Evolutionary conservation across 2,113 vertebrate species (phyloP), one percentile per base, ranked within the genome.

Genomic region (Paraplagusia blochii): DNA sequence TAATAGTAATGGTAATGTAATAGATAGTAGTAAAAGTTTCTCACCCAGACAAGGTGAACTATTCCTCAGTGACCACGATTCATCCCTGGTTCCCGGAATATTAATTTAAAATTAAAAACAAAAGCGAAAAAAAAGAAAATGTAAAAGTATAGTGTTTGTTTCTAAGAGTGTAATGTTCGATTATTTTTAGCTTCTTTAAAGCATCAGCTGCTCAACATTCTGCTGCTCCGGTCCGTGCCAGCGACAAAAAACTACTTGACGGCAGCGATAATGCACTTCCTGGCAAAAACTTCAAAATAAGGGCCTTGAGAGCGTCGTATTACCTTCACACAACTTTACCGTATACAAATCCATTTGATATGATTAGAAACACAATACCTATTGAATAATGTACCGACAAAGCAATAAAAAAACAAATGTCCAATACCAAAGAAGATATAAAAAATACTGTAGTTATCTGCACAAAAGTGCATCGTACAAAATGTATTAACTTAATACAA

Each of bases 111-210:
- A 9, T 11, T 6, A 38, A 14, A n/a, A 45, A 47, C 40, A 2
- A 33, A 7, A 52, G 9, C 13, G 16, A 43, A 51, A 15, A 13
- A 53, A 35, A 12, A 11, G 9, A 57, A 40, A 13, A 17, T 6
- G 0, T 29, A 51, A 33, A 60, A 19, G 66, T 63, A 47, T n/a
- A 61, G 13, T 35, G 48, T 18, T 39, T 38, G 69, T 82, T 75
- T n/a, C n/a, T 64, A 2, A 61, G 64, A 82, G 58, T 59, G 74
- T 75, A 76, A 68, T 29, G 29, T 15, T 11, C 67, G 88, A 91
- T 92, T 97, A 97, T 97, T 97, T 97, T 98, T 96, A 96, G 95
- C 86, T 82, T 76, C 61, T 70, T 42, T 29, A 33, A 81, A 80
- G 87, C 84, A 89, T 92, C 95, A 96, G 94, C 92, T 94, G 89